These are phyloP conservation scores for Glaucidium brasilianum DNA, from an alignment of 2,113 vertebrate genomes.

Conservation along the genomic window DNA sequence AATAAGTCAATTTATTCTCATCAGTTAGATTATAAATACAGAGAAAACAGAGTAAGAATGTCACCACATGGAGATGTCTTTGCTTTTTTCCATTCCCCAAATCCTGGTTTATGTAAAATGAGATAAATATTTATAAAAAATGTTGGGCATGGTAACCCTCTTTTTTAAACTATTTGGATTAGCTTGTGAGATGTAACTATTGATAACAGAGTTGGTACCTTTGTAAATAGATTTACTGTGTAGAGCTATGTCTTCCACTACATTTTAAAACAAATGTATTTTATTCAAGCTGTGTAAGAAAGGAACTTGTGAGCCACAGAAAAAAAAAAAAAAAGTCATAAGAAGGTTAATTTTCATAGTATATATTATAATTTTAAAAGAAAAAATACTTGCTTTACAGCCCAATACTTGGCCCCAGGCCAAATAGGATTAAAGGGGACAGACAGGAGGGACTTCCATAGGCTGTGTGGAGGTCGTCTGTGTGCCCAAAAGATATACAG, in stretches of 20 bases:
- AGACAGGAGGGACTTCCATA: neutral
- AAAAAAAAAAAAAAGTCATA: neutral
- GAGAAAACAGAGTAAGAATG: constrained; percentile 44
- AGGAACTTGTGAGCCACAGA: neutral
- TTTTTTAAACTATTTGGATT: constrained; percentile 61
- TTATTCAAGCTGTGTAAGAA: neutral
- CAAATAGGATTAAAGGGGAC: neutral
- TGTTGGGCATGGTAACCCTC: constrained; percentile 30
- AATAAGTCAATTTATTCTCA: constrained; percentile 43
- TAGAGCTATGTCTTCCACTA: neutral
- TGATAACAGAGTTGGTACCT: constrained; percentile 48
- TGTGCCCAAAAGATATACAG: neutral
- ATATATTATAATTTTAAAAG: neutral
- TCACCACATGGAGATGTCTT: constrained; percentile 41
- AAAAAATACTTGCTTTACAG: neutral
- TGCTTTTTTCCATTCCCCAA: constrained; percentile 55
- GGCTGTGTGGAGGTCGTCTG: neutral
- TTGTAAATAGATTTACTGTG: constrained; percentile 6
- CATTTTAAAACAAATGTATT: constrained; percentile 42
- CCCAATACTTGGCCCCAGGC: neutral
- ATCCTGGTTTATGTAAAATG: constrained; percentile 56
- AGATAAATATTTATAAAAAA: constrained; percentile 68
- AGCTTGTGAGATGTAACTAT: constrained; percentile 56
- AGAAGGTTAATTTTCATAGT: neutral
- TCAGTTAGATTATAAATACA: constrained; percentile 36